Percentiles rank a stretch among this genome's conserved stretches.
phyloP scores from a whole-genome alignment of 2,888 invertebrate genomes.

The Harmothoe impar region DNA sequence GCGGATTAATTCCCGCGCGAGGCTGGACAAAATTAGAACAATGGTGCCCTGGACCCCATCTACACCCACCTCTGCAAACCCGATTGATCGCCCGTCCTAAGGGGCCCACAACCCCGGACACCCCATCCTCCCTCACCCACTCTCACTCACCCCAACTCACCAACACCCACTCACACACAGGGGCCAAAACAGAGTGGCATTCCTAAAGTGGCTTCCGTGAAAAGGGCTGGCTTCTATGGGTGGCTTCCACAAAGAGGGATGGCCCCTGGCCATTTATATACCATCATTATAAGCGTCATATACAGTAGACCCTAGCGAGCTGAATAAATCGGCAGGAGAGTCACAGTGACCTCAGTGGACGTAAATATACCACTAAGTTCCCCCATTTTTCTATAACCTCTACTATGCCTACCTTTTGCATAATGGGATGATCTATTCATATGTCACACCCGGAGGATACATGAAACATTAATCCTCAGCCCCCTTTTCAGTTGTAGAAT shows the following conservation, averaged over 20 bases:
- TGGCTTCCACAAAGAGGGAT: background rate
- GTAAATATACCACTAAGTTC: too few species aligned
- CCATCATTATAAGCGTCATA: slow-evolving; percentile 29
- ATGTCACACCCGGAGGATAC: too few species aligned
- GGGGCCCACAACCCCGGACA: background rate
- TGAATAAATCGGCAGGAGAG: background rate
- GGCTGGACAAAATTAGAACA: slow-evolving; percentile 11
- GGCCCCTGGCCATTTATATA: background rate
- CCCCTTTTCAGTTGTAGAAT: too few species aligned
- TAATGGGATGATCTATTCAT: too few species aligned
- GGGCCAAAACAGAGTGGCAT: slow-evolving; percentile 9
- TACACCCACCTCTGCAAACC: background rate
- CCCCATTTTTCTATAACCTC: too few species aligned
- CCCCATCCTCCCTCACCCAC: background rate
- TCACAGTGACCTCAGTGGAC: too few species aligned
- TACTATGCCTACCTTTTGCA: too few species aligned
- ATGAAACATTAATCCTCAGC: too few species aligned
- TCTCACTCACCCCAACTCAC: background rate
- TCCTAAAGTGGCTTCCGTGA: slow-evolving; percentile 23
- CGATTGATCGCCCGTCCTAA: slow-evolving; percentile 2
- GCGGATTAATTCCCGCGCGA: slow-evolving; percentile 26
- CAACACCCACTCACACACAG: background rate
- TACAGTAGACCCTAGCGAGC: background rate
- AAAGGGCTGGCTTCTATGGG: slow-evolving; percentile 1
- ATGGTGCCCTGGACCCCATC: background rate